These are phyloP conservation scores for Clarias gariepinus DNA, from an alignment of 2,113 vertebrate genomes.

Conservation along the genomic window DNA sequence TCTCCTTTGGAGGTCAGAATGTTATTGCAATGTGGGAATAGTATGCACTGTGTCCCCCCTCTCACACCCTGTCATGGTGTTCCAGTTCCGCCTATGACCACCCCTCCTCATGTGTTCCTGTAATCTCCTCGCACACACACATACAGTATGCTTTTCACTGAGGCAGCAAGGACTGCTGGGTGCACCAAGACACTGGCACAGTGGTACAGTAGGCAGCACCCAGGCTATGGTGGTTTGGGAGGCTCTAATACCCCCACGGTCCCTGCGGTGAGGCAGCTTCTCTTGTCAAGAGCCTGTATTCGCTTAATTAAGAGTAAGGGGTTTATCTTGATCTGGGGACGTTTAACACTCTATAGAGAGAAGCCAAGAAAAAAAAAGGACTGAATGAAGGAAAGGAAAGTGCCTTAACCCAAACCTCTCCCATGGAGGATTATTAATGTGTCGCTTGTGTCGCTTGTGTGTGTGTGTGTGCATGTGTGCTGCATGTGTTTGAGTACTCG, in stretches of 20 bases:
- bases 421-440: conserved; percentile 67
- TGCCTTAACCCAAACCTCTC: conserved; percentile 54
- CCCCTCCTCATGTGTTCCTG: not conserved
- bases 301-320: conserved; percentile 58
- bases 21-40: conserved; percentile 15
- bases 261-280: conserved; percentile 16
- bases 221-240: conserved; percentile 35
- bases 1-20: conserved; percentile 38
- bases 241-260: conserved; percentile 54
- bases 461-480: conserved; percentile 48
- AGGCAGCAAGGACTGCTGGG: conserved; percentile 54
- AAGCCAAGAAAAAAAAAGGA: conserved; percentile 7
- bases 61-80: not conserved
- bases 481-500: conserved; percentile 35
- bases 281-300: conserved; percentile 19
- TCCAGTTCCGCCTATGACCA: not conserved
- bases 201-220: conserved; percentile 51
- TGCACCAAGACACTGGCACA: conserved; percentile 59
- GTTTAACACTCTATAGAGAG: conserved; percentile 26
- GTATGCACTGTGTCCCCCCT: not conserved
- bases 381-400: conserved; percentile 39
- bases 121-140: conserved; percentile 13
- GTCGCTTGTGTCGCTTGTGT: conserved; percentile 48
- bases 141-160: conserved; percentile 7
- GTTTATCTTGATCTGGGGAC: conserved; percentile 58